Conservation (phyloP, 2,888 invertebrate species). For the Acanthacorydalis orientalis region DNA sequence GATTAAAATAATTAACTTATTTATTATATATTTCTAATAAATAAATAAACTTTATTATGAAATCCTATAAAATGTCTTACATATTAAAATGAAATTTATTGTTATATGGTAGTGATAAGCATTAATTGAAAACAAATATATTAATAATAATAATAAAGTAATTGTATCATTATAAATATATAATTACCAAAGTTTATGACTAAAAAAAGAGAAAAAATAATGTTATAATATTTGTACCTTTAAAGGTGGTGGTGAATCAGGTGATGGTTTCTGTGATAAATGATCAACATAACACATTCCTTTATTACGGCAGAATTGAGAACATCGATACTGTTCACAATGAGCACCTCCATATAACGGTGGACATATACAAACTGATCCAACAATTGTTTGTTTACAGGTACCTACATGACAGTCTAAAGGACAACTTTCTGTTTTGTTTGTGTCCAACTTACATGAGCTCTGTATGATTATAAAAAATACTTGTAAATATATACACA, state of each 20-base stretch:
- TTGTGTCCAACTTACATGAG: no score
- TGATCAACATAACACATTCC: constrained; percentile 34
- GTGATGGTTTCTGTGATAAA: constrained; percentile 14
- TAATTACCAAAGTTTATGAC: background rate
- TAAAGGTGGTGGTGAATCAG: constrained; percentile 16
- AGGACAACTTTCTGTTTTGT: constrained; percentile 23
- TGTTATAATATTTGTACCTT: constrained; percentile 3
- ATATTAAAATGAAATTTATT: no score
- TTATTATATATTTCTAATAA: no score
- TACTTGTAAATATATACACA: no score
- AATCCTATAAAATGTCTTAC: no score
- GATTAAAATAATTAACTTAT: no score
- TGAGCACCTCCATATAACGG: constrained; percentile 43
- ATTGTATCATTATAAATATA: no score
- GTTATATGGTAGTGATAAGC: no score
- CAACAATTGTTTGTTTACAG: constrained; percentile 33
- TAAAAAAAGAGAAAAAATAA: background rate
- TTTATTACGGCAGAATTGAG: constrained; percentile 47
- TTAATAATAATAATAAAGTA: no score
- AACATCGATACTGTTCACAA: constrained; percentile 53
- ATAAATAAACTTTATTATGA: no score
- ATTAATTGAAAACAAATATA: no score
- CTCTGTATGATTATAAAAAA: no score
- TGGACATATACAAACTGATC: constrained; percentile 46
- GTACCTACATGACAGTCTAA: constrained; percentile 42